Evolutionary conservation across 2,888 invertebrate species (phyloP), one percentile per base, ranked within the genome.

Genomic region (Epinotia brunnichana): DNA sequence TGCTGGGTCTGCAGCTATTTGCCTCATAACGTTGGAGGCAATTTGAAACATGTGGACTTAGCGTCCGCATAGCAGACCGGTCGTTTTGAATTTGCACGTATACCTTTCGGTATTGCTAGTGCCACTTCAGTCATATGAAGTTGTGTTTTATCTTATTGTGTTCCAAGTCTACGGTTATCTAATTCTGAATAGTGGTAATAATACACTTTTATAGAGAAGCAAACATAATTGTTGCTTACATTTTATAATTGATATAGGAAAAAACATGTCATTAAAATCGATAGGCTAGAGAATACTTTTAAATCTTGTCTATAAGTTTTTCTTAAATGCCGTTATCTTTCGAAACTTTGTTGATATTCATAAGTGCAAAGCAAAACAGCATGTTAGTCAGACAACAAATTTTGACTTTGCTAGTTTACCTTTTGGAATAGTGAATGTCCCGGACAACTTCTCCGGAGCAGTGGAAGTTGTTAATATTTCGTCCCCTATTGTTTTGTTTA

Each of bases 401-500:
- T 44, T 44, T 15, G 39, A 54, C n/a, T 64, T 64, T 35, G 19
- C 39, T 53, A 41, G 66, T 54, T 35, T 67, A 44, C 60, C 71
- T 48, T 67, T 66, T n/a, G 44, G 44, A 54, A 35, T 71, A 41
- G 53, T 54, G 11, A 15, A 17, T 24, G 64, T 56, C 62, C 24
- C 51, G 17, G 19, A 29, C 41, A 71, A 71, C 60, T 71, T 67
- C 44, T 60, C 13, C 63, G n/a, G 41, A 35, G 39, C 62, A 72
- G 67, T 69, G 35, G 53, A 62, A 62, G 66, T 67, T 67, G 60
- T 57, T 68, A 66, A 59, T 70, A 69, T 72, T 66, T 44, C 54
- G 67, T 67, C 73, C 53, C 57, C 69, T 64, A 64, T 74, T 74
- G 64, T 69, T 70, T 70, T 74, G 70, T 69, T 73, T 73, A 64